Evolutionary conservation across 2,797 vertebrate genomes (phyloP).

Genomic region (Acomys russatus): DNA sequence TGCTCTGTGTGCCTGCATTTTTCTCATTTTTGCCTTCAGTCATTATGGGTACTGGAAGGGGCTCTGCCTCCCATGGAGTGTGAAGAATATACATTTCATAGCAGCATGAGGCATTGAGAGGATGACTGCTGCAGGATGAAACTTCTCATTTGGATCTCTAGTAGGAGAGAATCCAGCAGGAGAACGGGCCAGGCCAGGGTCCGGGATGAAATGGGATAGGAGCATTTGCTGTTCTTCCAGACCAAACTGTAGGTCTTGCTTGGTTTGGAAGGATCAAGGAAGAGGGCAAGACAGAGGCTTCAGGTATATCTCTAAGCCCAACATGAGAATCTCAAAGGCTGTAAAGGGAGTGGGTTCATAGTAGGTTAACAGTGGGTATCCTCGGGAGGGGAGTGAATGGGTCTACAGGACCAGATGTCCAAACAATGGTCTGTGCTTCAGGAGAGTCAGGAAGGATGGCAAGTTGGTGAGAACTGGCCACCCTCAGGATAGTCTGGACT

Average conservation of each 20-base stretch:
- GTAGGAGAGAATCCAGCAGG: background rate
- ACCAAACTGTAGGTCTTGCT: background rate
- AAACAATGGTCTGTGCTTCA: background rate
- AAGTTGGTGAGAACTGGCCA: background rate
- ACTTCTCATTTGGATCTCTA: background rate
- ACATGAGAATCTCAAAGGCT: background rate
- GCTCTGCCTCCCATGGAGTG: background rate
- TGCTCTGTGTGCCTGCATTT: background rate
- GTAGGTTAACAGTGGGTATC: background rate
- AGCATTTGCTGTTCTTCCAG: background rate
- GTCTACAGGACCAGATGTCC: background rate
- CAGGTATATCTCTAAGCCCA: background rate
- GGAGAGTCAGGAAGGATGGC: background rate
- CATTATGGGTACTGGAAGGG: background rate
- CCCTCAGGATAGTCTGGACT: background rate
- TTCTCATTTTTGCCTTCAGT: slow-evolving; percentile 5
- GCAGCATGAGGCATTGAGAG: background rate
- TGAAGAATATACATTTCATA: background rate
- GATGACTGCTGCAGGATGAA: background rate
- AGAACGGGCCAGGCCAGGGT: background rate
- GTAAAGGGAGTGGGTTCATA: background rate
- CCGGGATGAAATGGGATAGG: background rate
- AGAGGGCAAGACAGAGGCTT: background rate
- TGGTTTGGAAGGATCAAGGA: slow-evolving; percentile 15
- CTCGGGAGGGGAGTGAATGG: background rate